Base-by-base conservation (phyloP, 2,888 invertebrate species). In the Nymphalis urticae region DNA sequence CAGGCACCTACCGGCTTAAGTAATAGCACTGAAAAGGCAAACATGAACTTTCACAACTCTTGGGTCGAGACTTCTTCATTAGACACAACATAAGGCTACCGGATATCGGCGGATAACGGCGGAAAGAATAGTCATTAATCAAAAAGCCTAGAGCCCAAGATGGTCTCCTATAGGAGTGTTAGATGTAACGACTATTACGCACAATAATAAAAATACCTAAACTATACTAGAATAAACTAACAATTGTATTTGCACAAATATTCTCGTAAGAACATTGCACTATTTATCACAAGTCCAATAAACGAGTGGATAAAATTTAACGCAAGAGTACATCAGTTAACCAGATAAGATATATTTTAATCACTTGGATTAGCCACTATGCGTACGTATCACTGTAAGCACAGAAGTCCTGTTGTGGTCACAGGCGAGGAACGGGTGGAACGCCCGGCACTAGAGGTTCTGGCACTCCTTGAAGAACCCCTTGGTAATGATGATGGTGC, bases 401-500 rank as follows among this genome's bases (percentile, higher is more conserved):
- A 80, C 83, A 84, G 75, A 81, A 87, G 75, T 85, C 85, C 69
- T 84, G 81, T 68, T 85, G 86, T 68, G 90, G 92, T 93, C 93
- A 93, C 90, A 93, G 93, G 51, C 93, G 84, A n/a, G 93, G 89
- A 19, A 91, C 91, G 0, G 92, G 89, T 0, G 89, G 88, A 13
- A 90, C 90, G 32, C 92, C 86, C 61, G 94, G 85, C 48, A 88
- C 89, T 8, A 90, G 80, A 0, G 90, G 88, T 75, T 94, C 94
- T 51, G 93, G 93, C 50, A 94, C 88, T 0, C 94, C 92, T 81
- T 90, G 92, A 62, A 92, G 79, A 53, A 92, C 91, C 3, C 91
- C 92, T 84, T 92, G 92, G 87, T 93, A 92, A 73, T 93, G 92
- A 70, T 92, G 91, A 64, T 93, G 93, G 70, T 93, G 93, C 87